Percentiles rank a stretch among this genome's conserved stretches.
These are phyloP conservation scores for Dipodomys stephensi DNA, from an alignment of 2,113 vertebrate species.

Conservation along the genomic window DNA sequence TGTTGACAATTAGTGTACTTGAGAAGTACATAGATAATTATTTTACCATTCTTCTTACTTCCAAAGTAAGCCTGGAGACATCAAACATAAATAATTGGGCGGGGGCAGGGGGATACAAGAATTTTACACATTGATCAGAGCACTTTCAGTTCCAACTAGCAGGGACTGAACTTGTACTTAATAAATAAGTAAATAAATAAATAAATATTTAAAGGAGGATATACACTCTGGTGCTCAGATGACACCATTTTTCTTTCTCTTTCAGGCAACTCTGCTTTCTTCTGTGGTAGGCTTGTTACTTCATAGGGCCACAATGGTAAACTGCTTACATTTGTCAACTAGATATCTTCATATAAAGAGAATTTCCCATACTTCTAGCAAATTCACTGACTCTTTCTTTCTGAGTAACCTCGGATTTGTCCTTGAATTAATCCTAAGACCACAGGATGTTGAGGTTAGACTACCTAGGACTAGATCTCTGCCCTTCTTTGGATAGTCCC, in stretches of 20 bases:
- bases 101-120: background rate
- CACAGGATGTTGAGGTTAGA: background rate
- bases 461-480: background rate
- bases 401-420: background rate
- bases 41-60: background rate
- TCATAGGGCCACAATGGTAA: background rate
- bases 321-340: background rate
- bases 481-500: background rate
- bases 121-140: background rate
- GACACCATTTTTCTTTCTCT: background rate
- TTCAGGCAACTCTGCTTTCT: background rate
- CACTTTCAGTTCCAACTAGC: background rate
- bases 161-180: background rate
- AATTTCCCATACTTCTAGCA: background rate
- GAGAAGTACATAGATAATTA: background rate
- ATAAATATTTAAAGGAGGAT: too few species aligned
- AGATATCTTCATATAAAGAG: background rate
- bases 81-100: slow-evolving; percentile 1
- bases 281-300: background rate
- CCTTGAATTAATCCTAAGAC: background rate
- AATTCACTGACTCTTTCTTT: background rate
- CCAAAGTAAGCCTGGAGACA: background rate
- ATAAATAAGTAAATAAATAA: too few species aligned
- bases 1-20: background rate
- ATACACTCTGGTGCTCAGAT: background rate